These are phyloP conservation scores for Saccostrea echinata DNA, from an alignment of 1,140 invertebrate species.

Conservation along the genomic window DNA sequence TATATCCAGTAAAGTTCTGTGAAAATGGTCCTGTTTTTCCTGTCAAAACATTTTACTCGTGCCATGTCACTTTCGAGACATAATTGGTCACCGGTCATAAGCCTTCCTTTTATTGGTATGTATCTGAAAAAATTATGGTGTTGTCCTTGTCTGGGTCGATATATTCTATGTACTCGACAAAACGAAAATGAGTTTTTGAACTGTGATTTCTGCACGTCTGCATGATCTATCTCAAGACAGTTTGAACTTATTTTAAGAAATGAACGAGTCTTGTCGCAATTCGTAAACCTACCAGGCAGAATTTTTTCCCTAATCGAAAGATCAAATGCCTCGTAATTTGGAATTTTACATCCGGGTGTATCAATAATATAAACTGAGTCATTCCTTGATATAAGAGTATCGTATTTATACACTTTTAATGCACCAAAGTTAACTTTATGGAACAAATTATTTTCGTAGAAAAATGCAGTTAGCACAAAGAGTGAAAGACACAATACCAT, in stretches of 20 bases:
- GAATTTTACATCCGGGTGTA: constrained; percentile 53
- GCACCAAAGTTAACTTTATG: not conserved
- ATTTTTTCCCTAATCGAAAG: constrained; percentile 25
- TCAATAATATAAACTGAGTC: constrained; percentile 17
- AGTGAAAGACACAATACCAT: not conserved
- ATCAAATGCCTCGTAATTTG: constrained; percentile 45
- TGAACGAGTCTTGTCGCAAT: not conserved
- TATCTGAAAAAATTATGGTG: constrained; percentile 64
- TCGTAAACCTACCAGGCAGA: not conserved
- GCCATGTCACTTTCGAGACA: constrained; percentile 70
- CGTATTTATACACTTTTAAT: not conserved
- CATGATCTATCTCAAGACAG: not conserved
- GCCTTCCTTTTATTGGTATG: constrained; percentile 35
- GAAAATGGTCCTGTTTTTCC: constrained; percentile 70
- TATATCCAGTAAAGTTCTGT: constrained; percentile 79
- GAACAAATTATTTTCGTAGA: not conserved
- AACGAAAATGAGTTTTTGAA: not conserved
- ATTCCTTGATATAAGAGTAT: not conserved
- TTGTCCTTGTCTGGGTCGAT: constrained; percentile 29
- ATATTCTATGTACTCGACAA: constrained; percentile 30
- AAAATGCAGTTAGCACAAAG: not conserved
- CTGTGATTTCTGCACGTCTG: not conserved
- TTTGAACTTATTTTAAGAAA: not conserved
- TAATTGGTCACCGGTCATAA: constrained; percentile 48
- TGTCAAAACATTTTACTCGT: constrained; percentile 71